phyloP scores from a whole-genome alignment of 2,888 invertebrate genomes.

The Halocaridina rubra region DNA sequence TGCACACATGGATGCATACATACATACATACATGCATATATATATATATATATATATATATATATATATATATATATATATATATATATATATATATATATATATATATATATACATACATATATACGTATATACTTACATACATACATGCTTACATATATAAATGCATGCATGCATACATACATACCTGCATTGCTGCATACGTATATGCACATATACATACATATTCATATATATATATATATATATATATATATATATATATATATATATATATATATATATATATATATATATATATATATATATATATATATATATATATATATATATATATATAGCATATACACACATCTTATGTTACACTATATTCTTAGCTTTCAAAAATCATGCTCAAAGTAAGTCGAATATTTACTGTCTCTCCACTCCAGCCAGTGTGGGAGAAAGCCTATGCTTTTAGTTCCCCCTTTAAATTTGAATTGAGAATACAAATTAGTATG shows the following conservation, averaged over 20 bases:
- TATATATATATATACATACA: conserved; percentile 8
- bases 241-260: conserved; percentile 5
- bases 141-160: neutral
- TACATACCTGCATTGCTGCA: neutral
- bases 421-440: too few species aligned
- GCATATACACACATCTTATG: neutral
- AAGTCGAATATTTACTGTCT: too few species aligned
- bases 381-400: too few species aligned
- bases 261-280: conserved; percentile 8
- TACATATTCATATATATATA: neutral
- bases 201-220: neutral
- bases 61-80: conserved; percentile 8
- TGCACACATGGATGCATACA: neutral
- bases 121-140: neutral
- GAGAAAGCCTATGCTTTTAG: too few species aligned
- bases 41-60: conserved; percentile 4
- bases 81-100: conserved; percentile 4
- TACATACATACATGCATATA: neutral
- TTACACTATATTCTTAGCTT: too few species aligned
- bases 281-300: conserved; percentile 8
- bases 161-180: neutral
- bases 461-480: too few species aligned
- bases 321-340: neutral
- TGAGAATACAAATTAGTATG: too few species aligned
- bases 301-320: conserved; percentile 8